These are phyloP conservation scores for Aphodius granarius DNA, from an alignment of 2,888 invertebrate species.

Conservation along the genomic window DNA sequence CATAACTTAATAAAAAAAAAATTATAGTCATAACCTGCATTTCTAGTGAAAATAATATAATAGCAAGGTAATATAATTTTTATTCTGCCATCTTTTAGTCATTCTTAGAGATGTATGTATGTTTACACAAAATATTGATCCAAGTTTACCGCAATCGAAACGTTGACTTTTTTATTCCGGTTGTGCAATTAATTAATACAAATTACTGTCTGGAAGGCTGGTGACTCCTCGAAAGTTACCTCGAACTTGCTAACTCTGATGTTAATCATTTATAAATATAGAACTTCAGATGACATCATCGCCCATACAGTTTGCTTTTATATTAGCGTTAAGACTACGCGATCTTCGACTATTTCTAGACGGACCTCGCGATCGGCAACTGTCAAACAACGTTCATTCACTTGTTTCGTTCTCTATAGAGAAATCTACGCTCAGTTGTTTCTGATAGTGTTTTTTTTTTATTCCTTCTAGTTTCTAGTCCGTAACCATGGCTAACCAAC, in stretches of 20 bases:
- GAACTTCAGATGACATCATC: constrained; percentile 4
- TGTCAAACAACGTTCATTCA: background rate
- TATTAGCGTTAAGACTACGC: background rate
- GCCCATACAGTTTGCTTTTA: background rate
- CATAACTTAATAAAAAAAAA: too few relatives aligned
- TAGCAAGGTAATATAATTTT: too few relatives aligned
- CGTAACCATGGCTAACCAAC: constrained; percentile 54
- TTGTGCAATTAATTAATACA: background rate
- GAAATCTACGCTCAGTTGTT: too few relatives aligned
- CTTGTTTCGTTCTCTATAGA: background rate
- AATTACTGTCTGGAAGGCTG: background rate
- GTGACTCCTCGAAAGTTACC: background rate
- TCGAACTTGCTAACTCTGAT: background rate
- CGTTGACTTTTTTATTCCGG: background rate
- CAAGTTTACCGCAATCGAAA: background rate
- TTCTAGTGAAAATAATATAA: too few relatives aligned
- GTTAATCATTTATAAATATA: constrained; percentile 14
- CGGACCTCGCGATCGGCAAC: background rate
- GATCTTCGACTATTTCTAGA: constrained; percentile 7
- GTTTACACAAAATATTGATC: background rate
- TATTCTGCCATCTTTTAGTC: too few relatives aligned
- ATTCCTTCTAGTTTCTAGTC: constrained; percentile 15
- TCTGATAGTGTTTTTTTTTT: constrained; percentile 1
- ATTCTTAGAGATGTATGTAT: too few relatives aligned
- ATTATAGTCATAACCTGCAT: too few relatives aligned